Percentiles rank a stretch among this genome's conserved stretches.
Conservation (phyloP, 2,113 vertebrate genomes). For the Poeciliopsis occidentalis region DNA sequence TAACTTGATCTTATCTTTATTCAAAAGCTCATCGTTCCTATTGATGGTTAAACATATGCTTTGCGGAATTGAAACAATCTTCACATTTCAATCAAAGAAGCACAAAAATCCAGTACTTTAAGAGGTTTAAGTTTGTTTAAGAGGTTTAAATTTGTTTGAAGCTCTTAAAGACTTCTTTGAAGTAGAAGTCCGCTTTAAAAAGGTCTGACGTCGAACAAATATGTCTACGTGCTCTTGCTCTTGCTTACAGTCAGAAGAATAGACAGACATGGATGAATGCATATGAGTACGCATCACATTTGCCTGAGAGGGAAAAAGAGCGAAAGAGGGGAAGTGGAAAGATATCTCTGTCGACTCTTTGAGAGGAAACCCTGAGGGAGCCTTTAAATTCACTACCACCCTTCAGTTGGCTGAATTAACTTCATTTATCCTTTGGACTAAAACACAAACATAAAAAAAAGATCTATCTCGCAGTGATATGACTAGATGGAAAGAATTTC, state of each 20-base stretch:
- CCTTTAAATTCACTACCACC: slow-evolving; percentile 46
- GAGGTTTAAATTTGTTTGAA: slow-evolving; percentile 10
- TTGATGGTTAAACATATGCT: too few species aligned
- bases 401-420: slow-evolving; percentile 55
- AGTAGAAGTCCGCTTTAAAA: slow-evolving; percentile 25
- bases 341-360: slow-evolving; percentile 56
- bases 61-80: neutral
- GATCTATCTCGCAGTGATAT: slow-evolving; percentile 25
- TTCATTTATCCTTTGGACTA: slow-evolving; percentile 42
- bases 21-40: too few species aligned
- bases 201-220: neutral
- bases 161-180: too few species aligned
- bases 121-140: slow-evolving; percentile 20
- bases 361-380: slow-evolving; percentile 61
- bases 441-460: slow-evolving; percentile 42
- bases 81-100: slow-evolving; percentile 32
- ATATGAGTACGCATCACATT: slow-evolving; percentile 32
- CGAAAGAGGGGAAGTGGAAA: slow-evolving; percentile 37
- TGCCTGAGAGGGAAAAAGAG: slow-evolving; percentile 35
- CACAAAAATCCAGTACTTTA: slow-evolving; percentile 18
- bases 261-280: slow-evolving; percentile 11
- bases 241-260: slow-evolving; percentile 17
- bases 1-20: too few species aligned
- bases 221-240: neutral
- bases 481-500: slow-evolving; percentile 43